Evolutionary conservation across 2,888 invertebrate species (phyloP).

Genomic region (Thereva unica): DNA sequence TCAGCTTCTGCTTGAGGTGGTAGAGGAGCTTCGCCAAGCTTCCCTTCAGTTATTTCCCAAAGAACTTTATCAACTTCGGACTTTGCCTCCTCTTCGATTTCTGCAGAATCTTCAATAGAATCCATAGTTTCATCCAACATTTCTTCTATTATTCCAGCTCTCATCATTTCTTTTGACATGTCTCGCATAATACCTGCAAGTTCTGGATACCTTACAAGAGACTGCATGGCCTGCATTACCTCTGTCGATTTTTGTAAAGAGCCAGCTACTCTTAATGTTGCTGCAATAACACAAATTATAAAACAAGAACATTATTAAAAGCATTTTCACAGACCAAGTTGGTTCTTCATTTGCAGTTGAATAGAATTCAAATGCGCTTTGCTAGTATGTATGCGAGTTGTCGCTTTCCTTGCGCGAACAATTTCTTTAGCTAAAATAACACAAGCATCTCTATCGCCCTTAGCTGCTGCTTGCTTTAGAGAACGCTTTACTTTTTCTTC

Average conservation of each 20-base stretch:
- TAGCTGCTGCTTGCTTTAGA: conserved; percentile 93
- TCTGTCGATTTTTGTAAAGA: conserved; percentile 93
- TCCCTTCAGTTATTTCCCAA: conserved; percentile 89
- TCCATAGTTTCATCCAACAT: conserved; percentile 99
- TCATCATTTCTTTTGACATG: conserved; percentile 99
- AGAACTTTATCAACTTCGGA: conserved; percentile 90
- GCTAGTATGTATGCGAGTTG: conserved; percentile 89
- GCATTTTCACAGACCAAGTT: conserved; percentile 68
- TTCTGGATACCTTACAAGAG: conserved; percentile 86
- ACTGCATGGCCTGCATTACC: conserved; percentile 98
- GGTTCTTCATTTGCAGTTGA: conserved; percentile 97
- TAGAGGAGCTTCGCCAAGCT: conserved; percentile 89
- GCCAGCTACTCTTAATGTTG: conserved; percentile 92
- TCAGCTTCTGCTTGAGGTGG: conserved; percentile 68
- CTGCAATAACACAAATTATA: conserved; percentile 57
- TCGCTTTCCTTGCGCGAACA: conserved; percentile 82
- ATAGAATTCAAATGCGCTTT: conserved; percentile 98
- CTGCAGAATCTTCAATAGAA: conserved; percentile 87
- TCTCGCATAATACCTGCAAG: conserved; percentile 96
- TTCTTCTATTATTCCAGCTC: conserved; percentile 97
- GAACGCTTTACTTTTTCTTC: conserved; percentile 95
- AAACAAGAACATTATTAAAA: background rate
- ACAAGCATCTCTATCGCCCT: conserved; percentile 93
- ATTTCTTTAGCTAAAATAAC: conserved; percentile 92
- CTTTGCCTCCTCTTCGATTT: conserved; percentile 95